Evolutionary conservation across 2,113 vertebrate genomes (phyloP), one percentile per base, ranked within the genome.

Genomic region (Oryctolagus cuniculus): DNA sequence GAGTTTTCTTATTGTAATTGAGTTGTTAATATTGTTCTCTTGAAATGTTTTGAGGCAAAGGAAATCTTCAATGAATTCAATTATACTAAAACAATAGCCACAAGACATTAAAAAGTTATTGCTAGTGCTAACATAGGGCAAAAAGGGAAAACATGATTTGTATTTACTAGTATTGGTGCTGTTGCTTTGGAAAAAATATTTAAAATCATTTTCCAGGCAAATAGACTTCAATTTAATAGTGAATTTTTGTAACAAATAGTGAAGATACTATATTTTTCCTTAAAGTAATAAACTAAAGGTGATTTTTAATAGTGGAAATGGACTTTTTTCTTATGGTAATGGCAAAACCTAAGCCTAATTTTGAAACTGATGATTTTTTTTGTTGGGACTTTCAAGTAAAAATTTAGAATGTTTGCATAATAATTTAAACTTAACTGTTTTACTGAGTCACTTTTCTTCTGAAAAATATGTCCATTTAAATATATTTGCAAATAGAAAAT

Each of bases 41-140:
- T 92, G 80, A 96, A 81, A 82, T 93, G 79, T 70, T 97, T 93
- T 87, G 90, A 87, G 79, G 94, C 86, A 95, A 95, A 82, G 84
- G 90, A 97, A 93, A 85, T 96, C 34, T 36, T 93, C 89, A 89
- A 82, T 92, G 94, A 97, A 96, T 84, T 96, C 92, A 97, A 89
- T 97, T 97, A 87, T 72, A 73, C 4, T 83, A 80, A 96, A 95
- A 96, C 94, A 96, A 94, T 95, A 96, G 90, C 49, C 17, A 95
- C 21, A 95, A 96, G 89, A 53, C 69, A 63, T 49, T 2, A 12
- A 36, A 51, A 93, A 94, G 31, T 97, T 93, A 93, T 91, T 97
- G 97, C 44, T 38, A 36, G 58, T 64, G 94, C 17, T 94, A 73
- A 63, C 86, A 87, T 64, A 94, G 86, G 77, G 51, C 82, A 93